These are phyloP conservation scores for Medauroidea extradentata DNA, from an alignment of 1,140 invertebrate genomes.

Conservation along the genomic window DNA sequence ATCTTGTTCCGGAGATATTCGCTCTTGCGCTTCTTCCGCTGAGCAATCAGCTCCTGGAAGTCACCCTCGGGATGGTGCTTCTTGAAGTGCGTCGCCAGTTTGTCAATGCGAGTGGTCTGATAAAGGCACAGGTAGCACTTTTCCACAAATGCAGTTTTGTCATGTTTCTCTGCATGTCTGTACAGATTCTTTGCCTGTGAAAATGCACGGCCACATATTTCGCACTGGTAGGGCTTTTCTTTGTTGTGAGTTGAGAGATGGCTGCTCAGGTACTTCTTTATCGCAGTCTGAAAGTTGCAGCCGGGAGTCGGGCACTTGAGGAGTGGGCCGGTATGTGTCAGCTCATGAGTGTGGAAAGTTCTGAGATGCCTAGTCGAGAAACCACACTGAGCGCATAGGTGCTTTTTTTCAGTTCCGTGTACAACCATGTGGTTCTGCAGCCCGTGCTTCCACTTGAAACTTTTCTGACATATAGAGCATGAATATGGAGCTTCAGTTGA, in stretches of 20 bases:
- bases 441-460: constrained; percentile 60
- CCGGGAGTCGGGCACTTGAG: constrained; percentile 48
- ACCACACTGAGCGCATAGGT: constrained; percentile 58
- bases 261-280: constrained; percentile 48
- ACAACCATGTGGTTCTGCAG: constrained; percentile 53
- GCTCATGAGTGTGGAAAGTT: constrained; percentile 52
- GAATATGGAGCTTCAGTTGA: constrained; percentile 51
- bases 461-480: constrained; percentile 53
- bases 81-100: constrained; percentile 50
- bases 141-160: constrained; percentile 22
- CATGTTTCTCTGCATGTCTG: constrained; percentile 46
- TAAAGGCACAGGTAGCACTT: constrained; percentile 46
- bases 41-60: neutral
- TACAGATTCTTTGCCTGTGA: constrained; percentile 47
- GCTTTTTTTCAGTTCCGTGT: constrained; percentile 52
- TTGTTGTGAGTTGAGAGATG: constrained; percentile 53
- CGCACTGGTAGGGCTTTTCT: constrained; percentile 49
- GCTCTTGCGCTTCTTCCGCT: neutral
- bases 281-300: constrained; percentile 46
- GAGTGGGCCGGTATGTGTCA: constrained; percentile 51
- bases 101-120: constrained; percentile 50
- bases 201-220: constrained; percentile 48
- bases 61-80: constrained; percentile 37
- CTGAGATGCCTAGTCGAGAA: constrained; percentile 54
- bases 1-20: no score